These are phyloP conservation scores for Antechinus stuartii DNA, from an alignment of 2,113 vertebrate species.

Conservation along the genomic window DNA sequence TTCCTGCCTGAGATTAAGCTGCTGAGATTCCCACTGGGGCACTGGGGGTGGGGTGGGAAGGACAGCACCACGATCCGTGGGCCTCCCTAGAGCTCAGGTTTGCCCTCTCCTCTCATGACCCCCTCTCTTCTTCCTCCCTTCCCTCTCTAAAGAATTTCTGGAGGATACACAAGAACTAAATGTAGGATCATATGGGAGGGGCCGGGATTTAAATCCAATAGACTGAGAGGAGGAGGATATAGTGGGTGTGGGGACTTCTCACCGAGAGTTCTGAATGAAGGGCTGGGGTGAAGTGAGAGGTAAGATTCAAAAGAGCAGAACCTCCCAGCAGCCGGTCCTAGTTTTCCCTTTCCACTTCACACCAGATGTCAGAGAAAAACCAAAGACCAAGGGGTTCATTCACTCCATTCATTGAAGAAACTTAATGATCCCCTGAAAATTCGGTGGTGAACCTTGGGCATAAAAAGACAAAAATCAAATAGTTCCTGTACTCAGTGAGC, in stretches of 20 bases:
- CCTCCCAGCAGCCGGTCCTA: not conserved
- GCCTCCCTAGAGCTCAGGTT: conserved; percentile 32
- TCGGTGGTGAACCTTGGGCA: not conserved
- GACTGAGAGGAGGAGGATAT: not conserved
- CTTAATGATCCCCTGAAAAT: not conserved
- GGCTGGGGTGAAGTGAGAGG: not conserved
- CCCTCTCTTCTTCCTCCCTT: not conserved
- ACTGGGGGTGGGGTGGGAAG: not conserved
- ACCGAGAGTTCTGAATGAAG: not conserved
- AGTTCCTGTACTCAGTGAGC: not conserved
- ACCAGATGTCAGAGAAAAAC: not conserved
- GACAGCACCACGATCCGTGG: conserved; percentile 24
- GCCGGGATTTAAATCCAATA: not conserved
- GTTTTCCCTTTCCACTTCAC: not conserved
- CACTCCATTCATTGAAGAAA: not conserved
- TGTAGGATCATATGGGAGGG: not conserved
- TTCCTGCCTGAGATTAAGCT: conserved; percentile 87
- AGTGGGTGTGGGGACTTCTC: not conserved
- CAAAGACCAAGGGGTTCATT: not conserved
- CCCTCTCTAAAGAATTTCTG: not conserved
- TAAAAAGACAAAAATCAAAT: not conserved
- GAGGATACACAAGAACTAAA: not conserved
- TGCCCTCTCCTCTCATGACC: conserved; percentile 14
- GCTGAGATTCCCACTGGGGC: conserved; percentile 66
- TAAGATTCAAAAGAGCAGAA: not conserved